Conservation (phyloP, 2,113 vertebrate genomes). For the Ochotona curzoniae region DNA sequence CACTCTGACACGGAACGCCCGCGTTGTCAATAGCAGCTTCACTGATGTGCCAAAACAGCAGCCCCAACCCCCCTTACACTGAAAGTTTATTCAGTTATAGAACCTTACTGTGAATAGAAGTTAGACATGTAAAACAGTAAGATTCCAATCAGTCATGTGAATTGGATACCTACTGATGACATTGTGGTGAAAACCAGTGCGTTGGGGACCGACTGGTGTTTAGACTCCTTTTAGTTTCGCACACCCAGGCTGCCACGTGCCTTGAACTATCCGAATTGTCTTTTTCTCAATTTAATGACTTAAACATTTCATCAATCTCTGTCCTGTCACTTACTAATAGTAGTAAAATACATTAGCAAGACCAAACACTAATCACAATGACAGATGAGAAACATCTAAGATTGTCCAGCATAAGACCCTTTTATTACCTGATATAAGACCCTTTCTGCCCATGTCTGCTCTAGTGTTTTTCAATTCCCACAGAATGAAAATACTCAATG, state of each 20-base stretch:
- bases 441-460: neutral
- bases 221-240: neutral
- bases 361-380: neutral
- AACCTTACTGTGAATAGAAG: neutral
- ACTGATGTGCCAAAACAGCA: neutral
- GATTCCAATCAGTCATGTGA: neutral
- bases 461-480: neutral
- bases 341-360: neutral
- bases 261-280: neutral
- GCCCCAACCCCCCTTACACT: neutral
- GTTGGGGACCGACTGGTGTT: neutral
- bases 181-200: neutral
- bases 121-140: constrained; percentile 19
- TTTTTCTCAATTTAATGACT: neutral
- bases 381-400: neutral
- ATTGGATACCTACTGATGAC: neutral
- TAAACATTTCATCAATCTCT: constrained; percentile 1
- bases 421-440: neutral
- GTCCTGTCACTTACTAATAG: neutral
- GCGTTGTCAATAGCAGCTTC: too few species aligned
- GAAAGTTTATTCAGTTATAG: neutral
- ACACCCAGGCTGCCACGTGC: neutral
- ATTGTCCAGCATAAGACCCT: neutral
- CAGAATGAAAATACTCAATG: constrained; percentile 1
- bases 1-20: too few species aligned